Evolutionary conservation across 2,888 invertebrate genomes (phyloP).

Genomic region (Macrophya alboannulata): DNA sequence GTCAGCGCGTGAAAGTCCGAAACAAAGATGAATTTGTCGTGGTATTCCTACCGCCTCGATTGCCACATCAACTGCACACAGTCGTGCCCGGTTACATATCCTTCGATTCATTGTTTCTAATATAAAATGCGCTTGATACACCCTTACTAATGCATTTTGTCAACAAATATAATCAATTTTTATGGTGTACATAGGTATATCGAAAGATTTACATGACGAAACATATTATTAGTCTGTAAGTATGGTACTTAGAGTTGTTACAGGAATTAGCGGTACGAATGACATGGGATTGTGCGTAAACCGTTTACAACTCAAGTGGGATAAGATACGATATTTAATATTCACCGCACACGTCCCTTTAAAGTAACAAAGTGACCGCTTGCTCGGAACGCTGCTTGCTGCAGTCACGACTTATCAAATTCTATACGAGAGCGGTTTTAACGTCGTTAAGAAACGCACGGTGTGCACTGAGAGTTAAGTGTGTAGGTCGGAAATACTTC

Average conservation of each 20-base stretch:
- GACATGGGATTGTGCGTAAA: constrained; percentile 12
- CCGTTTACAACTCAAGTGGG: neutral
- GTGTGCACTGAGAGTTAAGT: constrained; percentile 19
- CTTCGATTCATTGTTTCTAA: neutral
- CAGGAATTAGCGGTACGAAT: neutral
- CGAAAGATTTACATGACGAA: neutral
- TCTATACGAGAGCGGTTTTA: constrained; percentile 2
- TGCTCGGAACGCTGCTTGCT: no score
- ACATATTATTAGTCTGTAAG: neutral
- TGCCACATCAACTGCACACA: constrained; percentile 65
- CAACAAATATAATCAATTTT: neutral
- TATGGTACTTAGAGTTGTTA: constrained; percentile 12
- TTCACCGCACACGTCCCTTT: constrained; percentile 46
- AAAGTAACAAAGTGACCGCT: constrained; percentile 53
- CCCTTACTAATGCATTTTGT: neutral
- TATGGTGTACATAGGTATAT: neutral
- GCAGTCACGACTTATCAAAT: constrained; percentile 45
- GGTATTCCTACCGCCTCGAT: constrained; percentile 60
- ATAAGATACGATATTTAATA: constrained; percentile 25
- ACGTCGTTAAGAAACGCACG: constrained; percentile 26
- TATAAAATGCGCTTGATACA: neutral
- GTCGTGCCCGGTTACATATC: constrained; percentile 24
- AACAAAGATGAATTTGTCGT: constrained; percentile 76
- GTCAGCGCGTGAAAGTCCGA: constrained; percentile 74
- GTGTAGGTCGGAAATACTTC: constrained; percentile 38